These are phyloP conservation scores for Bombus ignitus DNA, from an alignment of 1,140 invertebrate species.

Conservation along the genomic window DNA sequence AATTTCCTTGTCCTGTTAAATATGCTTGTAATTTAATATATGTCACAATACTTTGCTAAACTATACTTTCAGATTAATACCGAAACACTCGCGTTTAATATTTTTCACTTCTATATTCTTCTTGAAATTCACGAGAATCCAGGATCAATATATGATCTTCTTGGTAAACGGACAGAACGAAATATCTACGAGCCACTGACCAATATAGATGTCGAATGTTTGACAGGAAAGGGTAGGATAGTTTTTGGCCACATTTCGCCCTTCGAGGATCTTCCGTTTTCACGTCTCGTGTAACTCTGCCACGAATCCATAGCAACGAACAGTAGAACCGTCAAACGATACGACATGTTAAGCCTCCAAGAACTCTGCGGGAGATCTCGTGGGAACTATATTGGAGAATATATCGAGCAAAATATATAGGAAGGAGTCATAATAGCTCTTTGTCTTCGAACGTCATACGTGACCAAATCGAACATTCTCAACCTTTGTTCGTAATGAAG, in stretches of 20 bases:
- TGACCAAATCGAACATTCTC: neutral
- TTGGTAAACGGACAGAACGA: slow-evolving; percentile 23
- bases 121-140: neutral
- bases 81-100: too few relatives aligned
- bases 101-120: neutral
- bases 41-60: too few relatives aligned
- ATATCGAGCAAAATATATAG: slow-evolving; percentile 37
- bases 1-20: neutral
- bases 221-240: slow-evolving; percentile 66
- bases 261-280: slow-evolving; percentile 53
- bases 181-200: slow-evolving; percentile 39
- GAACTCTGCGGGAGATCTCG: slow-evolving; percentile 64
- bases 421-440: slow-evolving; percentile 42
- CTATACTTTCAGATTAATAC: too few relatives aligned
- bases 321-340: slow-evolving; percentile 61
- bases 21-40: neutral
- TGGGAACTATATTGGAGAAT: slow-evolving; percentile 51
- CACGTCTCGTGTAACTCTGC: slow-evolving; percentile 54
- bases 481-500: neutral
- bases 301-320: slow-evolving; percentile 52
- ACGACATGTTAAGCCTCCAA: slow-evolving; percentile 62
- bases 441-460: slow-evolving; percentile 20
- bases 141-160: slow-evolving; percentile 51
- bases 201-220: slow-evolving; percentile 67
- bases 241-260: slow-evolving; percentile 61